Evolutionary conservation across 2,888 invertebrate genomes (phyloP).

Genomic region (Bibio marci): DNA sequence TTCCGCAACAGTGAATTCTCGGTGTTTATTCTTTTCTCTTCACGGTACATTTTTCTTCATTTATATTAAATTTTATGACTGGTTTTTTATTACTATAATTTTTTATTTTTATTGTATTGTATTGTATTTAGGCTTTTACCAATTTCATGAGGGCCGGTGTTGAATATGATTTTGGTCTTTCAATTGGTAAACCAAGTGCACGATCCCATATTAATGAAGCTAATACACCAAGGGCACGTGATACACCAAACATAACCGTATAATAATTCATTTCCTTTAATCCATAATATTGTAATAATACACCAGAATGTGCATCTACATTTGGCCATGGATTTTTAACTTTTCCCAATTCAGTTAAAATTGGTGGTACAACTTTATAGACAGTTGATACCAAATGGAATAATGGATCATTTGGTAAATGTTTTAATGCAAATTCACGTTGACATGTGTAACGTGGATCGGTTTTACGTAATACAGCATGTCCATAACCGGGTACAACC

Average conservation of each 20-base stretch:
- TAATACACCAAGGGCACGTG: conserved; percentile 66
- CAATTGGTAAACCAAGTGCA: conserved; percentile 66
- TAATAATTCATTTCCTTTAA: conserved; percentile 83
- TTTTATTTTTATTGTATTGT: too few species aligned
- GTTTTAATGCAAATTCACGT: conserved; percentile 70
- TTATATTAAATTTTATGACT: too few species aligned
- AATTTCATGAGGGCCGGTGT: conserved; percentile 37
- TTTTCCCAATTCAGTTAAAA: conserved; percentile 68
- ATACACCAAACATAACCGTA: conserved; percentile 79
- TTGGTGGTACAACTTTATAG: conserved; percentile 69
- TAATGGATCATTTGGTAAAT: conserved; percentile 63
- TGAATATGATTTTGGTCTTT: conserved; percentile 68
- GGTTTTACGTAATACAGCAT: conserved; percentile 76
- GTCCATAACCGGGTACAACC: conserved; percentile 80
- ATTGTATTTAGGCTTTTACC: too few species aligned
- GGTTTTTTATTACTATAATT: too few species aligned
- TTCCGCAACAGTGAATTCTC: too few species aligned
- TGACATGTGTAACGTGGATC: conserved; percentile 70
- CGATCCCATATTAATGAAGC: conserved; percentile 69
- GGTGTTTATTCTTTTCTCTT: too few species aligned
- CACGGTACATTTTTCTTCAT: too few species aligned
- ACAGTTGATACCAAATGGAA: conserved; percentile 65
- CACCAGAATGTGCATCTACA: conserved; percentile 83
- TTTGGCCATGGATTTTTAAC: conserved; percentile 90
- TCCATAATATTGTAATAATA: conserved; percentile 64